Evolutionary conservation across 2,113 vertebrate genomes (phyloP), one percentile per base, ranked within the genome.

Genomic region (Ornithorhynchus anatinus): DNA sequence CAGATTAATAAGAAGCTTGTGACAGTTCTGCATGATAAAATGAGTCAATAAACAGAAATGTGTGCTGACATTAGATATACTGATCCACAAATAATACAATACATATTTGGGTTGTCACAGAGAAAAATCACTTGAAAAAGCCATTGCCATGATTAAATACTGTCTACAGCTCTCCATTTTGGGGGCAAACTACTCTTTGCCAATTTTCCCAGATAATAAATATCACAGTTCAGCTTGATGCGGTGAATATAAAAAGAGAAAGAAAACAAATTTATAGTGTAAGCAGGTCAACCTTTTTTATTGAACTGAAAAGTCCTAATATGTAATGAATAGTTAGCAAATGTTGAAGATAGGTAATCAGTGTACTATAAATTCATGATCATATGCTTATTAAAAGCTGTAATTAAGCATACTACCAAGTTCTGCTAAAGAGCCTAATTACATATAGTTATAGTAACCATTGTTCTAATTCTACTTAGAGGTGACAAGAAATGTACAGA

Each of bases 1-100:
- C 87, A 89, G 89, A 90, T 91, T 88, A 89, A 90, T 86, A 87
- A 82, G 82, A 75, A 65, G 22, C 36, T 62, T 17, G 20, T 88
- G 88, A 89, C 89, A 87, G 82, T 80, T 89, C 75, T 82, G 70
- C 61, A 50, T 89, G 91, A 94, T 86, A 81, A 86, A 91, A 86
- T 54, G 81, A 89, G 62, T 75, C 89, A 84, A 90, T 92, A 87
- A 90, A 85, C 75, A 84, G 79, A 84, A 86, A 53, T 33, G 71
- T 39, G 36, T 64, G 14, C 76, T 69, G 83, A 72, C 20, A 0
- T 69, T 79, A 64, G 65, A 60, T 75, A 69, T 53, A 60, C 59
- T 6, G 57, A 79, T 84, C 76, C 78, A 45, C 80, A 71, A 77
- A 84, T 71, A 85, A 81, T 73, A 63, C 20, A 48, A 67, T 47